Percentiles rank a stretch among this genome's conserved stretches.
These are phyloP conservation scores for Cryptus armator DNA, from an alignment of 2,888 invertebrate genomes.

Conservation along the genomic window DNA sequence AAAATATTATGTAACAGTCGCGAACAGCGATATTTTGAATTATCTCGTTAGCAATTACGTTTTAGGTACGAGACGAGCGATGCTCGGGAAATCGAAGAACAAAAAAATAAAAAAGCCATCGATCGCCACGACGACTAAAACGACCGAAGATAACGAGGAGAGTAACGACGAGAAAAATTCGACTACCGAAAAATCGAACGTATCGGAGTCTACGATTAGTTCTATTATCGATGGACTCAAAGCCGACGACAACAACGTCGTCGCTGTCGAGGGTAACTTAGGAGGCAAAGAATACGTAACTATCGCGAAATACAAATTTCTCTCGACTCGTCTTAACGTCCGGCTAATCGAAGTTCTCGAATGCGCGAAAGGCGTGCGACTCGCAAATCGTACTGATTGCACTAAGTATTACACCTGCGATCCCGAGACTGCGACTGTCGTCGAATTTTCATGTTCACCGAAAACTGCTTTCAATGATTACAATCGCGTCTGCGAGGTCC, in stretches of 20 bases:
- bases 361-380: slow-evolving; percentile 84
- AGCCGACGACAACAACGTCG: slow-evolving; percentile 70
- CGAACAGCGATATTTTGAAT: slow-evolving; percentile 59
- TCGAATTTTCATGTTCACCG: slow-evolving; percentile 85
- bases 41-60: slow-evolving; percentile 74
- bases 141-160: neutral
- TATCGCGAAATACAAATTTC: slow-evolving; percentile 72
- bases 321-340: slow-evolving; percentile 70
- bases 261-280: slow-evolving; percentile 74
- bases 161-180: neutral
- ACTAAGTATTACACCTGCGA: slow-evolving; percentile 86
- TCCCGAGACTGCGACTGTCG: slow-evolving; percentile 83
- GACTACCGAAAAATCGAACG: slow-evolving; percentile 24
- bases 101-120: slow-evolving; percentile 12
- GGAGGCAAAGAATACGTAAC: slow-evolving; percentile 78
- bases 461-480: slow-evolving; percentile 86
- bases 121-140: slow-evolving; percentile 25
- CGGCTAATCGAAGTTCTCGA: slow-evolving; percentile 82
- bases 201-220: slow-evolving; percentile 33
- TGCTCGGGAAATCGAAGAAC: slow-evolving; percentile 56
- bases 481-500: slow-evolving; percentile 85
- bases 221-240: slow-evolving; percentile 59
- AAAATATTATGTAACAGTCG: slow-evolving; percentile 4
- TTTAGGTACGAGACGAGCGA: slow-evolving; percentile 66
- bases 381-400: slow-evolving; percentile 86